Evolutionary conservation across 2,888 invertebrate genomes (phyloP), one percentile per base, ranked within the genome.

Genomic region (Cerastis rubricosa): DNA sequence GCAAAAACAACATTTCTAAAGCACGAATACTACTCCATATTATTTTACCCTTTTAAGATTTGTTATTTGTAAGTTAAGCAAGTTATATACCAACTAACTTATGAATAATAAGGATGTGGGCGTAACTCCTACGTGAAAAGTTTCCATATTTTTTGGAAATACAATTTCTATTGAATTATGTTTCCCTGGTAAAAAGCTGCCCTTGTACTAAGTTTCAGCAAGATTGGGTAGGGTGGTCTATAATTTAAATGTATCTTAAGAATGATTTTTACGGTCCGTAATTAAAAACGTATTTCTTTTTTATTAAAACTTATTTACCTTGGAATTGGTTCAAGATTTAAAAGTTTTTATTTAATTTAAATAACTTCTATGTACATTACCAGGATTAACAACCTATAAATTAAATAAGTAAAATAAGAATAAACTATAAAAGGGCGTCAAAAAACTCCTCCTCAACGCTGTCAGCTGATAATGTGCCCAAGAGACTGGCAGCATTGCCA

Each of bases 11-110:
- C 1, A 17, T 45, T 57, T 17, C 1, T 17, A 54, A 63, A 8
- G 14, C 17, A 47, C 2, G 14, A 3, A 14, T 43, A 49, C 1
- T 29, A 22, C 0, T 6, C 1, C 22, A 19, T 29, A 9, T 47
- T 68, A 25, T 49, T 43, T 14, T 71, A 65, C 22, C 5, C 17
- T 25, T 65, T 14, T 0, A 29, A 7, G 25, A 9, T 40, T n/a
- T 57, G 12, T 61, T 78, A 67, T 57, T 49, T 14, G 0, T 73
- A 67, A n/a, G 47, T 73, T 47, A 29, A 57, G 1, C 1, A 49
- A 67, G 14, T 17, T 49, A 19, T 0, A 29, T 29, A 5, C 1
- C 4, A 2, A 51, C 6, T 14, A 35, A 11, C 61, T 66, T 17
- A 17, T 14, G 11, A 43, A 64, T 29, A 49, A 49, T 12, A 45